A percentile compares a stretch with the other conserved stretches of the same genome.
These are phyloP conservation scores for Nibea albiflora DNA, from an alignment of 2,113 vertebrate species.

Conservation along the genomic window DNA sequence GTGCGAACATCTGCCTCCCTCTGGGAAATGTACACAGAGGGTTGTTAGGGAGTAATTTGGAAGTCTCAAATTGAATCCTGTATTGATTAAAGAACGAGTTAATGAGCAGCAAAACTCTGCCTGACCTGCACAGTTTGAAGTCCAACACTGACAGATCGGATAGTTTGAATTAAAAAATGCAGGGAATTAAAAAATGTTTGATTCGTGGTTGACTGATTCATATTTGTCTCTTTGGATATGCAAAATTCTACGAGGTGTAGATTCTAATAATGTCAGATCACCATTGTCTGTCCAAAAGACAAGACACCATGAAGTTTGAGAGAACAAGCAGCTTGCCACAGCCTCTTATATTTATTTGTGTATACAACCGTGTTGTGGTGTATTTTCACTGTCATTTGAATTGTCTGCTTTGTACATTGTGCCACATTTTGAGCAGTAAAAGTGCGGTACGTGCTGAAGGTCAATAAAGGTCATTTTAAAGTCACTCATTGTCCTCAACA, in stretches of 20 bases:
- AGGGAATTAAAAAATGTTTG: not conserved
- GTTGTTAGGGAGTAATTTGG: conserved; percentile 33
- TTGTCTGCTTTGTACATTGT: too few relatives aligned
- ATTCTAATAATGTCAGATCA: not conserved
- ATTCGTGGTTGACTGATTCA: not conserved
- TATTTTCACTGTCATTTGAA: too few relatives aligned
- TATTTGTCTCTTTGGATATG: too few relatives aligned
- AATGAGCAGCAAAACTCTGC: not conserved
- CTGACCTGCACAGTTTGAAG: not conserved
- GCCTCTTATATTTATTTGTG: too few relatives aligned
- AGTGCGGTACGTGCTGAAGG: too few relatives aligned
- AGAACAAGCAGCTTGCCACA: too few relatives aligned
- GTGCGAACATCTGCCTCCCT: not conserved
- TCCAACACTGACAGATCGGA: not conserved
- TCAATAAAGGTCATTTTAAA: too few relatives aligned
- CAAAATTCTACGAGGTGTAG: not conserved
- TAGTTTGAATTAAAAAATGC: not conserved
- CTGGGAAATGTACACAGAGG: not conserved
- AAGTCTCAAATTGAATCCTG: conserved; percentile 20
- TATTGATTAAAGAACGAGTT: conserved; percentile 49
- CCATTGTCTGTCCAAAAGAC: too few relatives aligned
- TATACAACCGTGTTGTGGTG: too few relatives aligned
- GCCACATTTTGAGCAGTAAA: too few relatives aligned
- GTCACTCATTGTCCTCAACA: too few relatives aligned
- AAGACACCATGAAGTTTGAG: too few relatives aligned